Base-by-base conservation (phyloP, 1,140 invertebrate genomes). In the Rhagoletis zephyria region DNA sequence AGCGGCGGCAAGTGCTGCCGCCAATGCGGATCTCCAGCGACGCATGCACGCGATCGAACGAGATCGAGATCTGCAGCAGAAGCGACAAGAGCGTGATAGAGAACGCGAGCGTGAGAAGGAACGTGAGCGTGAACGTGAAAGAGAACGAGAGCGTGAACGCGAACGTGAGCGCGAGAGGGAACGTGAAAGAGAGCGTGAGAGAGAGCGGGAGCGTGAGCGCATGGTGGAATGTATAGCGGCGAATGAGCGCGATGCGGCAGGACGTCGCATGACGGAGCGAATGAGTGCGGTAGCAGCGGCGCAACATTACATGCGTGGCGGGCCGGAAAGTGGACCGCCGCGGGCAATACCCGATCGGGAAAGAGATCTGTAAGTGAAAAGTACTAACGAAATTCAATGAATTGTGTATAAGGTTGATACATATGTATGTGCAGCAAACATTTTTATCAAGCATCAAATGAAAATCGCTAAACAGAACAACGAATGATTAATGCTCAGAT, bases 61-160 rank as follows among this genome's bases (percentile, higher is more conserved):
- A 2, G 91, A 91, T 48, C 89, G 90, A 10, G 91, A 91, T 60
- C 70, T 90, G 9, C 87, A 89, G 4, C 87, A 88, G 45, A 89
- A 90, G 63, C 88, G 89, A 9, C 74, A 89, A 51, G 89, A 91
- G 45, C 90, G 90, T 12, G 90, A 90, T 86, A 89, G 89, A 56
- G 90, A 93, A 51, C 89, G 91, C 5, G 89, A 90, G 0, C 90
- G 91, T 1, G 88, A 93, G 4, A 89, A 94, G 1, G 92, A 93
- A 9, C 87, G 92, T 0, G 91, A 94, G 64, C 91, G 93, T 1
- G 91, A 93, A 42, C 93, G 93, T 19, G 92, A 91, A 59, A 64
- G 91, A 40, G 91, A 94, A 9, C 89, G 93, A 1, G 92, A 91
- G 42, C 89, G 93, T 0, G 91, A 93, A 67, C 90, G 91, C 40